These are phyloP conservation scores for Stratiomys singularior DNA, from an alignment of 2,888 invertebrate species.

Conservation along the genomic window DNA sequence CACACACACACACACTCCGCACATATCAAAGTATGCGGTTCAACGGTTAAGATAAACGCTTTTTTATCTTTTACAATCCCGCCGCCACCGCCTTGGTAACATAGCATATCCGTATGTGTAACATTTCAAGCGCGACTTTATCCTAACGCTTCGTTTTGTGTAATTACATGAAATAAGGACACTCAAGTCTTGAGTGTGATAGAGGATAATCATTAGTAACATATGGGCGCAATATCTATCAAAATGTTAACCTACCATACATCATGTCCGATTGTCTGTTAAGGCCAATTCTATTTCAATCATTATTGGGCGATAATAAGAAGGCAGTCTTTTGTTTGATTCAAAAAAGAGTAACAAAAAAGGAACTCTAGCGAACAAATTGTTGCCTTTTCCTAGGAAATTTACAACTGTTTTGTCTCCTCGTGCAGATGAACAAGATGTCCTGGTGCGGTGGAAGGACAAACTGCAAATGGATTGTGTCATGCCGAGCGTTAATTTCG, in stretches of 20 bases:
- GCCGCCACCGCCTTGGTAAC: constrained; percentile 38
- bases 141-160: background rate
- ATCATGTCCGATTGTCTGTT: constrained; percentile 26
- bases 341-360: background rate
- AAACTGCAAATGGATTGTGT: background rate
- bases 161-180: constrained; percentile 24
- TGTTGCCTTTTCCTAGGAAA: background rate
- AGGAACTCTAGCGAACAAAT: background rate
- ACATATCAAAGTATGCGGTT: constrained; percentile 26
- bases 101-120: background rate
- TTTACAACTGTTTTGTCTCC: constrained; percentile 16
- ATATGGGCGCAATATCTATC: constrained; percentile 24
- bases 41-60: constrained; percentile 12
- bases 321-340: constrained; percentile 7
- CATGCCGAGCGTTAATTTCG: constrained; percentile 33
- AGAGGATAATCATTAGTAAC: constrained; percentile 28
- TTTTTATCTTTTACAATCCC: background rate
- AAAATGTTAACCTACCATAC: constrained; percentile 25
- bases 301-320: constrained; percentile 27
- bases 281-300: constrained; percentile 10
- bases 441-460: background rate
- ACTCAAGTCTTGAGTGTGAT: background rate
- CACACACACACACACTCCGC: constrained; percentile 46
- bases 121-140: constrained; percentile 16
- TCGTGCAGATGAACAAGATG: background rate